phyloP scores from a whole-genome alignment of 2,113 vertebrate species.

The Centropus unirufus region DNA sequence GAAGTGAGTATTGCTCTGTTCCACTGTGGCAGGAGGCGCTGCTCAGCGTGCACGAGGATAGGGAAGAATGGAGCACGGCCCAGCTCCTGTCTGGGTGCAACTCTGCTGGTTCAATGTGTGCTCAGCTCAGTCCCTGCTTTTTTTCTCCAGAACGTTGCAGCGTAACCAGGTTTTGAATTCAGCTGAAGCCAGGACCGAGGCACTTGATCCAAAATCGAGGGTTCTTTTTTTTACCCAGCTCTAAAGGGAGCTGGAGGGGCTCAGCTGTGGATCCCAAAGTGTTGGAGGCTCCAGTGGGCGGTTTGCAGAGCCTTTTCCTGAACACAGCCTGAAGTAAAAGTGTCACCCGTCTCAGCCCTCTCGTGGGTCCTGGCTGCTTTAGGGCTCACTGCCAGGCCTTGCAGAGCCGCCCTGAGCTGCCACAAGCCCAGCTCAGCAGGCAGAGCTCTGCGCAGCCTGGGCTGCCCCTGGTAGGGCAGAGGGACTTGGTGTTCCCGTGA shows the following conservation, averaged over 20 bases:
- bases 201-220: fast-evolving
- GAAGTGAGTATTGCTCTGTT: conserved; percentile 78
- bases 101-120: too few species aligned
- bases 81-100: fast-evolving
- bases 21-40: background rate
- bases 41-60: fast-evolving
- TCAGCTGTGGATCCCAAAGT: background rate
- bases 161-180: background rate
- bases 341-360: background rate
- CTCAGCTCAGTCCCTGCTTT: fast-evolving
- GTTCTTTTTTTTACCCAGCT: background rate
- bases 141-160: background rate
- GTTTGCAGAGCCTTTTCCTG: background rate
- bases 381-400: background rate
- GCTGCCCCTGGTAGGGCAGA: background rate
- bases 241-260: background rate
- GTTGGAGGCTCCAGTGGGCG: background rate
- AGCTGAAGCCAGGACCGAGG: background rate
- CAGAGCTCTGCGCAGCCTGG: background rate
- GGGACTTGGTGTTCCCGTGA: background rate
- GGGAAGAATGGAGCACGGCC: fast-evolving
- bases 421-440: background rate
- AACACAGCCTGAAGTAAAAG: background rate
- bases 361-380: background rate
- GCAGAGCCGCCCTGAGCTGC: background rate